A percentile compares a stretch with the other conserved stretches of the same genome.
Evolutionary conservation across 2,888 invertebrate species (phyloP).

Genomic region (Carcina quercana): DNA sequence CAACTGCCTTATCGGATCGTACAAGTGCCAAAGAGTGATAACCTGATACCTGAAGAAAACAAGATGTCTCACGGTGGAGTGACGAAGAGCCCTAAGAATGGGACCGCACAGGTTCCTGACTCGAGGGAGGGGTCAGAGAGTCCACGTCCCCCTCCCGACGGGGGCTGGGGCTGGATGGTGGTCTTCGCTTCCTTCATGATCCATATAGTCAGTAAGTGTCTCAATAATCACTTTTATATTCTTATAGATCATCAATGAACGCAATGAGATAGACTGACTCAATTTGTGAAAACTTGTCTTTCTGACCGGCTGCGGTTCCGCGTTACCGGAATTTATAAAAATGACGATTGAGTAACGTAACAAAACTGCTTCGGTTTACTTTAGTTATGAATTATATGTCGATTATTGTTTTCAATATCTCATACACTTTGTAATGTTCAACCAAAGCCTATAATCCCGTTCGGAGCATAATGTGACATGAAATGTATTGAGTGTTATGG

Average conservation of each 20-base stretch:
- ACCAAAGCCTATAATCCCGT: too few species aligned
- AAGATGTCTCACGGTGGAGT: conserved; percentile 59
- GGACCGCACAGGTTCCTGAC: conserved; percentile 36
- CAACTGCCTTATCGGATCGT: conserved; percentile 28
- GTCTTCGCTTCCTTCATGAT: conserved; percentile 97
- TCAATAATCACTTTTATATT: neutral
- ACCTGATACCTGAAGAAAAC: conserved; percentile 6
- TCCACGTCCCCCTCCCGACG: conserved; percentile 86
- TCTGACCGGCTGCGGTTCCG: too few species aligned
- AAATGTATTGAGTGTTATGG: too few species aligned
- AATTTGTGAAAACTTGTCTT: too few species aligned
- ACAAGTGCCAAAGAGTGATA: conserved; percentile 24
- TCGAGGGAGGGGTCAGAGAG: conserved; percentile 43
- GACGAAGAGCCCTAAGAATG: conserved; percentile 51
- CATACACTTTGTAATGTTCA: too few species aligned
- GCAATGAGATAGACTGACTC: neutral
- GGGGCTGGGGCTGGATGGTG: conserved; percentile 97
- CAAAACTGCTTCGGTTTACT: too few species aligned
- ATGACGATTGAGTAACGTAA: too few species aligned
- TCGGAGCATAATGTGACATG: too few species aligned
- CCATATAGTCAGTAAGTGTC: conserved; percentile 91
- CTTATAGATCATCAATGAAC: neutral
- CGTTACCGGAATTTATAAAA: too few species aligned
- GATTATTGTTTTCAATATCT: too few species aligned
- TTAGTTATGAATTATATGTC: too few species aligned